These are phyloP conservation scores for Plutomurus gul DNA, from an alignment of 1,140 invertebrate species.

Conservation along the genomic window DNA sequence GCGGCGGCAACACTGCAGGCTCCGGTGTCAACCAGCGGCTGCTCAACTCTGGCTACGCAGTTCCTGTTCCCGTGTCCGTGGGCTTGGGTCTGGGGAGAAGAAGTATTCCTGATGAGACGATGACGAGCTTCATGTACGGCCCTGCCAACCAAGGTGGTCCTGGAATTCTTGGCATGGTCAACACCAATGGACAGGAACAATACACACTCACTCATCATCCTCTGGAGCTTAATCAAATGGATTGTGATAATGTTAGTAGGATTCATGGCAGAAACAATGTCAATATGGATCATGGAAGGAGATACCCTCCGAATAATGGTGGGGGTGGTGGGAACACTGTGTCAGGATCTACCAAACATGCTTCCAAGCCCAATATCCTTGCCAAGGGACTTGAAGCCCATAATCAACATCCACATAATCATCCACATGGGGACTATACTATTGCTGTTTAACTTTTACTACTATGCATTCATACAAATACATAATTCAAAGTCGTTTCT, in stretches of 20 bases:
- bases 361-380: slow-evolving; percentile 1
- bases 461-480: no score
- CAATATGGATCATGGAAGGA: neutral
- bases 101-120: slow-evolving; percentile 15
- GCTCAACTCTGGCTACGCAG: neutral
- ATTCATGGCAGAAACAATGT: slow-evolving; percentile 3
- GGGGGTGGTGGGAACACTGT: neutral
- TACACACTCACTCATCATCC: neutral
- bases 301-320: neutral
- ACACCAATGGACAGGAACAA: neutral
- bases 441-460: slow-evolving; percentile 1
- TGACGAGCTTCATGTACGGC: slow-evolving; percentile 15
- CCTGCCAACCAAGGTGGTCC: neutral
- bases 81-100: neutral
- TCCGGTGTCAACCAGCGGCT: neutral
- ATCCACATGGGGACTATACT: slow-evolving; percentile 11
- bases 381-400: neutral
- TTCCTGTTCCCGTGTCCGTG: neutral
- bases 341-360: neutral
- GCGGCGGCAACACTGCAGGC: neutral
- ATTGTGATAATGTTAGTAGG: slow-evolving; percentile 2
- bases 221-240: slow-evolving; percentile 20
- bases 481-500: no score
- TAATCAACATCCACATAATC: neutral
- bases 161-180: no score